These are phyloP conservation scores for Lerema accius DNA, from an alignment of 1,140 invertebrate genomes.

Conservation along the genomic window DNA sequence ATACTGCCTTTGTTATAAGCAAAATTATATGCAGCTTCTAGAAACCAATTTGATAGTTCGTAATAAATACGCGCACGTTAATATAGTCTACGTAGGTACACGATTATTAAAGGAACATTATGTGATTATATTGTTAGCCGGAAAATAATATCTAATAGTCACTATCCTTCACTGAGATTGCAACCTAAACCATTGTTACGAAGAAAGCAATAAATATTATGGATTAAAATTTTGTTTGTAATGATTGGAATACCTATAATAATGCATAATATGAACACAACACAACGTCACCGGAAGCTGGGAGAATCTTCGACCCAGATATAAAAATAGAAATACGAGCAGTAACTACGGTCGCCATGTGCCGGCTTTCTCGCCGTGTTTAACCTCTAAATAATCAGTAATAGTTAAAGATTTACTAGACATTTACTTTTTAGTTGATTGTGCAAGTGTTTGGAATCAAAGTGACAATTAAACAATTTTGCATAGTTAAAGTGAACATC, in stretches of 20 bases:
- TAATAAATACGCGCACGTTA: not conserved
- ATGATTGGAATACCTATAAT: no score
- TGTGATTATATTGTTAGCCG: not conserved
- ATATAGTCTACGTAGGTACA: not conserved
- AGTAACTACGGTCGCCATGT: constrained; percentile 45
- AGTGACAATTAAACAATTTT: not conserved
- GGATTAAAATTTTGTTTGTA: no score
- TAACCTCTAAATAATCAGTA: constrained; percentile 55
- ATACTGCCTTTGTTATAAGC: constrained; percentile 23
- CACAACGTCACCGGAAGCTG: constrained; percentile 50
- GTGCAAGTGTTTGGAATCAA: constrained; percentile 1
- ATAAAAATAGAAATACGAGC: constrained; percentile 71
- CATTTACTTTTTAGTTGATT: not conserved
- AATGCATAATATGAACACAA: constrained; percentile 21
- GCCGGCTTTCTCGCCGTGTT: constrained; percentile 57
- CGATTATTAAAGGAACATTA: not conserved
- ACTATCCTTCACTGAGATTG: no score
- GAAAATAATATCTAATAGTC: no score
- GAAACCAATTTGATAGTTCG: constrained; percentile 1
- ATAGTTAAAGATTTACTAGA: constrained; percentile 5
- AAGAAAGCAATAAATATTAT: no score
- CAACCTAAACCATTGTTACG: no score
- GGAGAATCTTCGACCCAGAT: constrained; percentile 60
- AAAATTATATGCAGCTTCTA: constrained; percentile 19
- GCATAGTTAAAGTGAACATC: not conserved